Base-by-base conservation (phyloP, 2,888 invertebrate genomes). In the Flabesymbios commensalis region DNA sequence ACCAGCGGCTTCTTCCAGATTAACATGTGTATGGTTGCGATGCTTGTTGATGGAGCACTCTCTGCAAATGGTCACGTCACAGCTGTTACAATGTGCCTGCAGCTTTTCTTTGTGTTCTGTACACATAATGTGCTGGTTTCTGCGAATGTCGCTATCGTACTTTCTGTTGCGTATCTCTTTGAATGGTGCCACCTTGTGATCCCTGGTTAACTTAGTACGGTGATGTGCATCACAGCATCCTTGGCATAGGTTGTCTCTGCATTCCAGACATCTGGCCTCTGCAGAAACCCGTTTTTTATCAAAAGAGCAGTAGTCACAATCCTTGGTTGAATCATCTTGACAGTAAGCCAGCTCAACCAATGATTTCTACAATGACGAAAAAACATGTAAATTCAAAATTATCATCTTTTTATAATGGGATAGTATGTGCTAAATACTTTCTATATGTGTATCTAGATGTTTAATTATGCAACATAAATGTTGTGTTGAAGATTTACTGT, bases 201-300 rank as follows among this genome's bases (percentile, higher is more conserved):
- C 54, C 31, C 79, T 65, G 2, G 78, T 78, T 43, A 79, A 64
- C 58, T 77, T 75, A 28, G 79, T 79, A 19, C 72, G 68, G 1
- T 68, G 65, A 64, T 79, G 79, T 1, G 77, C 77, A 26, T 65
- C 69, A 1, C 70, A 61, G 57, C 79, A 79, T 17, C 58, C 58
- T 22, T 69, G 66, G 64, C 79, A 79, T 68, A 79, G 67, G 57
- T 76, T 71, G 61, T 79, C 79, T 24, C 67, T 68, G 51, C 79
- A 79, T 24, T 78, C 75, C 10, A 79, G 64, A 57, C 79, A 79
- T 10, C 75, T 57, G 17, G 63, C 59, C 1, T 60, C 64, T 14
- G 78, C 78, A 19, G 49, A 28, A 3, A 60, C 58, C 4, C 51
- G 62, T 49, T 72, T 72, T 1, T 73, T 70, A 39, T 74, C 76